phyloP scores from a whole-genome alignment of 2,797 vertebrate species.

The Microctenopoma lineatum region DNA sequence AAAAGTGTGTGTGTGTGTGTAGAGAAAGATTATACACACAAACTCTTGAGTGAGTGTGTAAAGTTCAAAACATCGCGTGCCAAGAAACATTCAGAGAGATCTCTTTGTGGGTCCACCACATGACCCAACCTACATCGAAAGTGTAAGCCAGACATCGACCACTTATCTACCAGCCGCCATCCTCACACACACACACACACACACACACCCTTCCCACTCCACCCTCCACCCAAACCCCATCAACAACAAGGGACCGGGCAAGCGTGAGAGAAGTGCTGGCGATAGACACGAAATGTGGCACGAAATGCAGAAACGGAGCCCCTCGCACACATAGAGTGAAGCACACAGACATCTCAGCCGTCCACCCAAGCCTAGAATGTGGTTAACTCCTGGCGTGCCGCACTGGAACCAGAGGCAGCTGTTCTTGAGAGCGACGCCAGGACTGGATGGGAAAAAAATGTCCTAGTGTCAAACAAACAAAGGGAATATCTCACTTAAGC shows the following conservation, averaged over 20 bases:
- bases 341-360: constrained; percentile 67
- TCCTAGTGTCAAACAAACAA: constrained; percentile 48
- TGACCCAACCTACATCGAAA: constrained; percentile 72
- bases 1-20: constrained; percentile 17
- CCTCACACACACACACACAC: constrained; percentile 16
- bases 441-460: constrained; percentile 43
- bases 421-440: constrained; percentile 65
- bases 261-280: constrained; percentile 86
- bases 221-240: constrained; percentile 65
- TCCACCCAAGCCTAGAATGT: constrained; percentile 62
- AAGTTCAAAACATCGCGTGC: constrained; percentile 80
- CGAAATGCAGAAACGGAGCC: constrained; percentile 75
- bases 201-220: constrained; percentile 1
- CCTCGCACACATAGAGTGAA: constrained; percentile 55
- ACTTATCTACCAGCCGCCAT: constrained; percentile 74
- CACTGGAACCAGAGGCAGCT: constrained; percentile 70
- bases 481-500: constrained; percentile 13
- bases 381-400: constrained; percentile 77
- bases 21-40: constrained; percentile 20
- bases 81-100: constrained; percentile 76
- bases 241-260: constrained; percentile 75
- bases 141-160: constrained; percentile 70
- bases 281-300: constrained; percentile 86
- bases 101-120: constrained; percentile 65
- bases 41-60: constrained; percentile 25